A percentile compares a stretch with the other conserved stretches of the same genome.
Evolutionary conservation across 2,113 vertebrate genomes (phyloP).

Genomic region (Hypomesus transpacificus): DNA sequence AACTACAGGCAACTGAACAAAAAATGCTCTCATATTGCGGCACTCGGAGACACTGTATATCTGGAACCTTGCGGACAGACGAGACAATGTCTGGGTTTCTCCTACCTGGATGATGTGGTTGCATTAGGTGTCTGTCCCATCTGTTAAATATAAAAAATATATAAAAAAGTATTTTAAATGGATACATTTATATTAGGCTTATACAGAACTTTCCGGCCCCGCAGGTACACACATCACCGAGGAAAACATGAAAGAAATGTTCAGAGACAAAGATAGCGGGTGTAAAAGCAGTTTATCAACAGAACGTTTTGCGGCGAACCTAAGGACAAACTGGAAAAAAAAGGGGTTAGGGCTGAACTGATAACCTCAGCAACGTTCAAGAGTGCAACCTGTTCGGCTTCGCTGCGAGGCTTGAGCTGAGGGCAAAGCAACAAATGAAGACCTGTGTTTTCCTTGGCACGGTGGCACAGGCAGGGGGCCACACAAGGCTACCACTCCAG

Average conservation of each 20-base stretch:
- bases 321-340: too few species aligned
- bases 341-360: not conserved
- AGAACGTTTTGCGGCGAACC: too few species aligned
- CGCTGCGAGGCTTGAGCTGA: conserved; percentile 22
- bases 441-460: conserved; percentile 24
- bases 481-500: conserved; percentile 20
- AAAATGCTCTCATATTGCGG: conserved; percentile 25
- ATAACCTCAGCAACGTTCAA: conserved; percentile 7
- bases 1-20: conserved; percentile 44
- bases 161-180: too few species aligned
- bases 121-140: conserved; percentile 12
- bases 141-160: too few species aligned
- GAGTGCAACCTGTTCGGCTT: conserved; percentile 22
- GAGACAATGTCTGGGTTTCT: too few species aligned
- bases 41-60: too few species aligned
- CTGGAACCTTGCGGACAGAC: too few species aligned
- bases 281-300: too few species aligned
- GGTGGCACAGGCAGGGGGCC: conserved; percentile 11
- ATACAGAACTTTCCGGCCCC: conserved; percentile 2
- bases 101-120: too few species aligned
- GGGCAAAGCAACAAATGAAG: conserved; percentile 18
- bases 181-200: not conserved
- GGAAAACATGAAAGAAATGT: too few species aligned
- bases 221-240: conserved; percentile 11
- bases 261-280: too few species aligned